These are phyloP conservation scores for Leucophenga varia DNA, from an alignment of 1,140 invertebrate species.

Conservation along the genomic window DNA sequence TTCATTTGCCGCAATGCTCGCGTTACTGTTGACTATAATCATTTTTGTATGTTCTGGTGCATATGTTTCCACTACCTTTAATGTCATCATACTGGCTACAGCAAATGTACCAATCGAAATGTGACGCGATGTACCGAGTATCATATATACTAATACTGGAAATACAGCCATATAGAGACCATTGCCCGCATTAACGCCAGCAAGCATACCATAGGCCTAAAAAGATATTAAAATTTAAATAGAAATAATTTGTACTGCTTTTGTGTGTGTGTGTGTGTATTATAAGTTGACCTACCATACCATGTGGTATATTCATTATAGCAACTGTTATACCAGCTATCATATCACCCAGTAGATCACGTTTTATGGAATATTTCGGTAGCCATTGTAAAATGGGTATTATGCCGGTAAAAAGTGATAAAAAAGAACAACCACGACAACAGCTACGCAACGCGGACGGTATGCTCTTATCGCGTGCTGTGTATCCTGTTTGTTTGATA, in stretches of 20 bases:
- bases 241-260: no score
- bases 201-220: conserved; percentile 87
- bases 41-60: no score
- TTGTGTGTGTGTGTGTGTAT: no score
- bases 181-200: conserved; percentile 81
- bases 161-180: conserved; percentile 96
- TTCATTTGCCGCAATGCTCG: no score
- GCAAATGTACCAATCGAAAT: conserved; percentile 93
- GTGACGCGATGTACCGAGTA: conserved; percentile 90
- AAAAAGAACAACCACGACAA: conserved; percentile 39
- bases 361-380: conserved; percentile 67
- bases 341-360: conserved; percentile 67
- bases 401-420: conserved; percentile 40
- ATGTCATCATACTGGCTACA: conserved; percentile 84
- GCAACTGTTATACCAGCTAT: conserved; percentile 82
- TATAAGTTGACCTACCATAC: conserved; percentile 53
- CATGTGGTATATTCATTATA: conserved; percentile 94
- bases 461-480: conserved; percentile 50
- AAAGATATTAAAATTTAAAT: conserved; percentile 82
- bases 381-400: conserved; percentile 72
- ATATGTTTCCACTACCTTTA: conserved; percentile 66
- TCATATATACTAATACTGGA: conserved; percentile 83
- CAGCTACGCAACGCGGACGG: conserved; percentile 36
- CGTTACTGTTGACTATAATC: no score
- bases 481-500: conserved; percentile 48